Evolutionary conservation across 92 coral and sea anemone genomes (phyloP).

Genomic region (Montipora capitata): DNA sequence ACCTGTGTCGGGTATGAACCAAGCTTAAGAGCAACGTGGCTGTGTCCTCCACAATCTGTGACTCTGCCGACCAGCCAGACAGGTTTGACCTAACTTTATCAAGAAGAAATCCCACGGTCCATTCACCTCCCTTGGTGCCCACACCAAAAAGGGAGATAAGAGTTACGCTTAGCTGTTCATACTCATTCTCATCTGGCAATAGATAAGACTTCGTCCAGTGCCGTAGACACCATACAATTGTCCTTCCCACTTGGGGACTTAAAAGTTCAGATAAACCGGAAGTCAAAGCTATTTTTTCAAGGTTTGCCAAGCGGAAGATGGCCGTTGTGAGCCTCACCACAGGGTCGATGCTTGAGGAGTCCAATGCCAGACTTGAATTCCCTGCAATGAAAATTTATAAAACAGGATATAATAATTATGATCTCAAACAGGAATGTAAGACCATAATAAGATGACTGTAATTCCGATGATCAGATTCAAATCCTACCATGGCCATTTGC

Average conservation of each 20-base stretch:
- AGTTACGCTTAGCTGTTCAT: constrained; percentile 84
- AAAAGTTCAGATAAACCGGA: constrained; percentile 83
- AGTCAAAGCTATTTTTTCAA: constrained; percentile 85
- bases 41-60: constrained; percentile 90
- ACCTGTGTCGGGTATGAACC: constrained; percentile 91
- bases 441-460: too few relatives aligned
- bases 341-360: constrained; percentile 81
- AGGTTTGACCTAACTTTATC: constrained; percentile 90
- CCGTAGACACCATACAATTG: constrained; percentile 94
- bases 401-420: too few relatives aligned
- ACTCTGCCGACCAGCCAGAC: constrained; percentile 92
- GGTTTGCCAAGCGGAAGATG: constrained; percentile 82
- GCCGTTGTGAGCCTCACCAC: constrained; percentile 82
- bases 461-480: too few relatives aligned
- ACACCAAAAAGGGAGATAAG: constrained; percentile 85
- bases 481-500: too few relatives aligned
- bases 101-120: constrained; percentile 91
- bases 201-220: constrained; percentile 91
- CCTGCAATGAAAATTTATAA: constrained; percentile 39
- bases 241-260: constrained; percentile 97
- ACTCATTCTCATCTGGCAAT: constrained; percentile 92
- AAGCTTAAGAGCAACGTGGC: constrained; percentile 87
- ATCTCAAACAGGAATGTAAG: too few relatives aligned
- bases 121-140: constrained; percentile 87
- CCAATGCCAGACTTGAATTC: constrained; percentile 41